Evolutionary conservation across 2,888 invertebrate species (phyloP), one percentile per base, ranked within the genome.

Genomic region (Encarsia formosa): DNA sequence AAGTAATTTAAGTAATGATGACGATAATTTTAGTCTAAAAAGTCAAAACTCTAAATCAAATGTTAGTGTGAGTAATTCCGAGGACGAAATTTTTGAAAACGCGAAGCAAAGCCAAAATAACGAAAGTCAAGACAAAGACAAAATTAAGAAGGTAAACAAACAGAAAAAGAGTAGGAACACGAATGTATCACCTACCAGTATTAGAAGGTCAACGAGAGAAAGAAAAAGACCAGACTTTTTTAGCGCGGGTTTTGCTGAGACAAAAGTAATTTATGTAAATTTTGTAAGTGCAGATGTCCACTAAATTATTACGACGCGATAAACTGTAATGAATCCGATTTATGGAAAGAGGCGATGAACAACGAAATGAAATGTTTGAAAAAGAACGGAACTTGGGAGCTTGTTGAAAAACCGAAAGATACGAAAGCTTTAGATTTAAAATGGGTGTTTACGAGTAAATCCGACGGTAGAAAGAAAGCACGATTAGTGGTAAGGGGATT

Each of bases 401-500:
- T 31, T 31, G 31, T 31, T 15, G n/a, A n/a, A n/a, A n/a, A n/a
- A n/a, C n/a, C n/a, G n/a, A n/a, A n/a, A n/a, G n/a, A n/a, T n/a
- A n/a, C n/a, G n/a, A n/a, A n/a, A n/a, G n/a, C n/a, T n/a, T n/a
- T n/a, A n/a, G n/a, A n/a, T n/a, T n/a, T n/a, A n/a, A n/a, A n/a
- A n/a, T n/a, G n/a, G n/a, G n/a, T n/a, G n/a, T n/a, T 41, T 32
- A 57, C 45, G 43, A 55, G 26, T 9, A 57, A 58, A 40, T 26
- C 26, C n/a, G 44, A 53, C 13, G 38, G 52, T 46, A 24, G 5
- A 60, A 58, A 4, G 31, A 31, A 31, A 45, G 54, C 58, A 11
- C 52, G 60, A 19, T 44, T 60, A 24, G 60, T 60, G 4, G 57
- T 52, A 26, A 52, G 49, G 32, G 58, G 55, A 6, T 58, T 56